phyloP scores from a whole-genome alignment of 2,797 vertebrate genomes.

The Ciconia nigra region DNA sequence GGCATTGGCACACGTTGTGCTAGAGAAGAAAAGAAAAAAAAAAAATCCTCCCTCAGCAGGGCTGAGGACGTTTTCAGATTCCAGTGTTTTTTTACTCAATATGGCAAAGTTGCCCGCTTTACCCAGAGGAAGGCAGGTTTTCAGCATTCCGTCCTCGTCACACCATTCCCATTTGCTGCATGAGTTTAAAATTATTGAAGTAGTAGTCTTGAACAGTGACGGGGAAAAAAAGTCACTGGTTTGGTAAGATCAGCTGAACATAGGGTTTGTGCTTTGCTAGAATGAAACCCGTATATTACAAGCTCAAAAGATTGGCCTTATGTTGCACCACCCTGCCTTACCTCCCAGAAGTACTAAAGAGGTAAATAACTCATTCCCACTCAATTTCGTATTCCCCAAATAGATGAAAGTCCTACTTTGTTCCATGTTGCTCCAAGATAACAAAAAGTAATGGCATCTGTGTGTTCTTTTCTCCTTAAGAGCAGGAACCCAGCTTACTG shows the following conservation, averaged over 20 bases:
- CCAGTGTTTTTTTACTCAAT: conserved; percentile 96
- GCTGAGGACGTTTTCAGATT: conserved; percentile 81
- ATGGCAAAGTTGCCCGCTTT: conserved; percentile 94
- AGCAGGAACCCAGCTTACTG: not conserved
- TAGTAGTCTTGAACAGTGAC: not conserved
- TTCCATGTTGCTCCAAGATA: not conserved
- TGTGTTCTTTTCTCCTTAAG: not conserved
- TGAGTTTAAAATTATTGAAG: not conserved
- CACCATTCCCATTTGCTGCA: not conserved
- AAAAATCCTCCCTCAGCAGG: conserved; percentile 60
- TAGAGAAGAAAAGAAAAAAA: conserved; percentile 33
- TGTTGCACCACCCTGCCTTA: not conserved
- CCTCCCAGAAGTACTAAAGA: not conserved
- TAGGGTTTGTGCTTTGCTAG: not conserved
- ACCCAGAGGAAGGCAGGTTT: conserved; percentile 57
- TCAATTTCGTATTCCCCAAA: not conserved
- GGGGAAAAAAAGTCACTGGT: not conserved
- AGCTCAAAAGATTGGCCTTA: not conserved
- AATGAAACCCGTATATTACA: not conserved
- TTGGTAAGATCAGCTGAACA: not conserved
- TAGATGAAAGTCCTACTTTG: not conserved
- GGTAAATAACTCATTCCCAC: not conserved
- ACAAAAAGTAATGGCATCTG: not conserved
- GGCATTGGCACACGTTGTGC: conserved; percentile 88
- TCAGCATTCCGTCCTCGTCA: conserved; percentile 31